Conservation (phyloP, 1,140 invertebrate genomes). For the Sycophaga agraensis region DNA sequence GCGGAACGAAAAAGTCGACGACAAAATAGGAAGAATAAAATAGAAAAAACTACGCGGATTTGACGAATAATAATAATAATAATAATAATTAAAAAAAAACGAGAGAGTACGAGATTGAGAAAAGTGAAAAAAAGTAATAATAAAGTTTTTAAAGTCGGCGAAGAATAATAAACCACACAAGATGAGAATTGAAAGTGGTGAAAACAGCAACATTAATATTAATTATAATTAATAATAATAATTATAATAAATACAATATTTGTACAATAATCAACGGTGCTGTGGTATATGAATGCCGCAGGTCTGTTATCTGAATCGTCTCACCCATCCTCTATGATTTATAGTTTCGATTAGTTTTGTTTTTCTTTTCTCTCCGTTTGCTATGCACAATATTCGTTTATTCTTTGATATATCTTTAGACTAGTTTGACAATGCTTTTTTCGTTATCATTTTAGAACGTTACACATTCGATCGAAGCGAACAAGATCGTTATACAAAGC, state of each 20-base stretch:
- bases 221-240: slow-evolving; percentile 56
- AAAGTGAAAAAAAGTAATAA: slow-evolving; percentile 26
- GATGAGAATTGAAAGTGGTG: slow-evolving; percentile 46
- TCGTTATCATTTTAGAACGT: slow-evolving; percentile 30
- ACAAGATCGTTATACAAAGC: slow-evolving; percentile 7
- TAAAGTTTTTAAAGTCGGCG: slow-evolving; percentile 27
- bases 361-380: no score
- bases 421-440: slow-evolving; percentile 32
- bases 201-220: slow-evolving; percentile 55
- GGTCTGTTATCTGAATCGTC: slow-evolving; percentile 36
- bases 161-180: slow-evolving; percentile 38
- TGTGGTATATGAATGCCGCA: slow-evolving; percentile 41
- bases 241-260: slow-evolving; percentile 60
- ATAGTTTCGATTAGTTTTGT: slow-evolving; percentile 22
- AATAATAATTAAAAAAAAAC: no score
- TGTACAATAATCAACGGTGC: slow-evolving; percentile 57
- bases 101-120: slow-evolving; percentile 29
- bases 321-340: slow-evolving; percentile 37
- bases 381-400: slow-evolving; percentile 24
- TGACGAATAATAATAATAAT: no score
- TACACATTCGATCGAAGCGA: slow-evolving; percentile 20
- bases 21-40: slow-evolving; percentile 28
- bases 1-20: slow-evolving; percentile 32
- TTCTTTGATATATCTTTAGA: slow-evolving; percentile 30
- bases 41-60: slow-evolving; percentile 26